Conservation (phyloP, 2,797 vertebrate species). For the Ciconia nigra region DNA sequence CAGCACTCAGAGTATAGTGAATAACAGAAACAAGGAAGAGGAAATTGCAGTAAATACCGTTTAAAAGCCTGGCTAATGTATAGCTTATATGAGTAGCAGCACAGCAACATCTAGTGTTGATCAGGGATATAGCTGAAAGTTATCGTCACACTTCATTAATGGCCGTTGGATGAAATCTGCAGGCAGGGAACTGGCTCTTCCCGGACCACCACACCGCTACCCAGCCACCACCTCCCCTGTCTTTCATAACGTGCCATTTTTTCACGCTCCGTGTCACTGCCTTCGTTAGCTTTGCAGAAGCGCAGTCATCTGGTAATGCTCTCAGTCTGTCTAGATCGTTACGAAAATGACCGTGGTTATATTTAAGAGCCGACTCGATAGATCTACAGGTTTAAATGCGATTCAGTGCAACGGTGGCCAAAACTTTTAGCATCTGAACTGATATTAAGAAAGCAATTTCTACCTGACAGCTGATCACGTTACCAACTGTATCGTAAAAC, state of each 20-base stretch:
- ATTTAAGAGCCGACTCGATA: background rate
- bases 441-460: background rate
- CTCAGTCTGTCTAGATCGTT: background rate
- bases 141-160: background rate
- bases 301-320: background rate
- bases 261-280: background rate
- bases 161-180: background rate
- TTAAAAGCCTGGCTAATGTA: background rate
- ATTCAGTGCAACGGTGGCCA: background rate
- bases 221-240: background rate
- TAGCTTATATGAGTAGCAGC: slow-evolving; percentile 62
- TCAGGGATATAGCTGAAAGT: slow-evolving; percentile 53
- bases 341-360: background rate
- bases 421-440: background rate
- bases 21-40: slow-evolving; percentile 3
- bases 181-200: background rate
- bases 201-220: background rate
- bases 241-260: background rate
- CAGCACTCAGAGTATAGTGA: background rate
- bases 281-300: background rate
- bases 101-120: slow-evolving; percentile 77
- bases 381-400: accelerated
- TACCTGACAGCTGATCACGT: background rate
- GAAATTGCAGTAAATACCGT: background rate
- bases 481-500: background rate